Percentiles rank a stretch among this genome's conserved stretches.
Evolutionary conservation across 2,797 vertebrate species (phyloP).

Genomic region (Apogon hyalosoma): DNA sequence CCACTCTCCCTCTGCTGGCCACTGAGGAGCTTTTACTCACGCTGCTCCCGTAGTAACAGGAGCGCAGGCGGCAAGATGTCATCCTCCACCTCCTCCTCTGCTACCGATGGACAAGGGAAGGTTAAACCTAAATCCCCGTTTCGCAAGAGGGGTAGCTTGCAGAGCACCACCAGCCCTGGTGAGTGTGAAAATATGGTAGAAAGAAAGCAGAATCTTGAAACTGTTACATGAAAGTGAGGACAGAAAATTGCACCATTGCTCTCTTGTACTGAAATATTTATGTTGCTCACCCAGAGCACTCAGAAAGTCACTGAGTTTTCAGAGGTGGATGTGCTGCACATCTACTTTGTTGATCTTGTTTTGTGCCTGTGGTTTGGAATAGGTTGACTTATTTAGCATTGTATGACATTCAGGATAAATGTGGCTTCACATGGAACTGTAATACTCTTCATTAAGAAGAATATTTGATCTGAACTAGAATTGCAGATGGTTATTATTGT

Average conservation of each 20-base stretch:
- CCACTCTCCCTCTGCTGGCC: constrained; percentile 67
- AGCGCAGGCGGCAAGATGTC: constrained; percentile 75
- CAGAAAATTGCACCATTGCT: constrained; percentile 17
- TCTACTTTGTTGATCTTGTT: constrained; percentile 13
- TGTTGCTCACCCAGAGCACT: background rate
- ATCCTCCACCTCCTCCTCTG: constrained; percentile 58
- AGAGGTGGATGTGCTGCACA: background rate
- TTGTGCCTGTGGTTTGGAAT: background rate
- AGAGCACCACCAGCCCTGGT: constrained; percentile 87
- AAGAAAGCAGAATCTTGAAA: constrained; percentile 21
- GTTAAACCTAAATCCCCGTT: constrained; percentile 80
- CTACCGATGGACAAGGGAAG: constrained; percentile 70
- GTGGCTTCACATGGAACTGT: background rate
- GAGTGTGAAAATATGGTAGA: constrained; percentile 70
- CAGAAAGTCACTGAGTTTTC: constrained; percentile 8
- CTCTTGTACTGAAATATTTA: constrained; percentile 30
- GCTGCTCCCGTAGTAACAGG: constrained; percentile 53
- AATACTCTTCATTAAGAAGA: background rate
- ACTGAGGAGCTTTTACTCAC: constrained; percentile 52
- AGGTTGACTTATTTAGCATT: constrained; percentile 15
- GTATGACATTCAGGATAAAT: background rate
- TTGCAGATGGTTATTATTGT: background rate
- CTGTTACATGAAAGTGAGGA: constrained; percentile 10
- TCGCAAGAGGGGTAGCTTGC: constrained; percentile 88
- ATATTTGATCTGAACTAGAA: background rate